Evolutionary conservation across 1,140 invertebrate genomes (phyloP).

Genomic region (Pissodes strobi): DNA sequence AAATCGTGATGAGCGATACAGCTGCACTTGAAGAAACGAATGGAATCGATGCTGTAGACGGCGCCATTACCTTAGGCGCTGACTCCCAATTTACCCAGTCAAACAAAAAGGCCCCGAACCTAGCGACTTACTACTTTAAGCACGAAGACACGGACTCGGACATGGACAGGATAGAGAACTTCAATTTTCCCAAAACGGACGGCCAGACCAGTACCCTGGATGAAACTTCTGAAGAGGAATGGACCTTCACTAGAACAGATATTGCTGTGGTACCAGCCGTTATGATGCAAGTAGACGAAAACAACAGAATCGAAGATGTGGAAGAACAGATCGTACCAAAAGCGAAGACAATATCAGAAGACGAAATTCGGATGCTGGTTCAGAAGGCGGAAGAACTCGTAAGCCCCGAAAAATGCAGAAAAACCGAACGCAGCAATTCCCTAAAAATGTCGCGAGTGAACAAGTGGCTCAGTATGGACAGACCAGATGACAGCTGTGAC

Average conservation of each 20-base stretch:
- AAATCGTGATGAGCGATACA: constrained; percentile 31
- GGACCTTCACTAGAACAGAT: constrained; percentile 65
- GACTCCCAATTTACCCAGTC: constrained; percentile 47
- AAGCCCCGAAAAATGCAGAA: constrained; percentile 58
- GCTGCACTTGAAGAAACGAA: constrained; percentile 15
- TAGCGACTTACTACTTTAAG: constrained; percentile 81
- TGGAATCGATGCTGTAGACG: constrained; percentile 29
- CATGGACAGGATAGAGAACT: constrained; percentile 49
- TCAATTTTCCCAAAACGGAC: constrained; percentile 48
- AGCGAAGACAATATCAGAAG: constrained; percentile 46
- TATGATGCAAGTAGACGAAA: constrained; percentile 47
- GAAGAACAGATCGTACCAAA: constrained; percentile 40
- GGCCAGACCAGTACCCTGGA: constrained; percentile 62
- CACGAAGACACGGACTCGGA: constrained; percentile 84
- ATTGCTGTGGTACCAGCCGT: constrained; percentile 51
- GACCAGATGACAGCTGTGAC: constrained; percentile 67
- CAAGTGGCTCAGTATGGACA: constrained; percentile 63
- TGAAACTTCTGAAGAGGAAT: constrained; percentile 73
- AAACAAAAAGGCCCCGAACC: constrained; percentile 77
- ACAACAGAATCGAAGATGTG: constrained; percentile 53
- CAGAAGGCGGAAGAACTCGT: constrained; percentile 74
- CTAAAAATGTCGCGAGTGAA: constrained; percentile 68
- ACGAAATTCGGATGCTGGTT: constrained; percentile 68
- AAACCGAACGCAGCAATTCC: constrained; percentile 47
- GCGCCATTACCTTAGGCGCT: constrained; percentile 16